Conservation (phyloP, 2,113 vertebrate species). For the Menidia beryllina region DNA sequence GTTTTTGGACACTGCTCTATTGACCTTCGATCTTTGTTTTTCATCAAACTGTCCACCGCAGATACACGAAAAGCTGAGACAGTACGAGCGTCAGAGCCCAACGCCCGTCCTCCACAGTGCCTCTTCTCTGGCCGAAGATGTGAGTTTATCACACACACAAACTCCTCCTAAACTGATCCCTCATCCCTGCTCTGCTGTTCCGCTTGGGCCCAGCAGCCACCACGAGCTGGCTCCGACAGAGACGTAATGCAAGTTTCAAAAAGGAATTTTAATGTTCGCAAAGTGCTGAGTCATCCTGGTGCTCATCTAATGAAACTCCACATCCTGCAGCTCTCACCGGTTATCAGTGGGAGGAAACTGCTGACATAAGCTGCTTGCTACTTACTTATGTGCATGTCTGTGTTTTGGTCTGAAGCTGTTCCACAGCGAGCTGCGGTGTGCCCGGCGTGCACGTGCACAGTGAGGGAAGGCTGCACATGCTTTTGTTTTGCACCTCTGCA, state of each 20-base stretch:
- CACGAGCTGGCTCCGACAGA: slow-evolving; percentile 41
- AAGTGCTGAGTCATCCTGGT: slow-evolving; percentile 71
- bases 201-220: slow-evolving; percentile 36
- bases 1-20: background rate
- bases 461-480: background rate
- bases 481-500: slow-evolving; percentile 76
- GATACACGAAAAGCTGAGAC: slow-evolving; percentile 95
- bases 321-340: slow-evolving; percentile 65
- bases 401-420: slow-evolving; percentile 14
- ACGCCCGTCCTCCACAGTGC: slow-evolving; percentile 92
- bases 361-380: slow-evolving; percentile 59
- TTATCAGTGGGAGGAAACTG: slow-evolving; percentile 58
- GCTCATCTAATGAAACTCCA: slow-evolving; percentile 59
- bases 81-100: slow-evolving; percentile 93
- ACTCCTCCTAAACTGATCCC: slow-evolving; percentile 31
- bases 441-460: background rate
- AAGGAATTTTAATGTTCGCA: slow-evolving; percentile 63
- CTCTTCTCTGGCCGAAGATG: slow-evolving; percentile 90
- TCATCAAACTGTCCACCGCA: slow-evolving; percentile 68
- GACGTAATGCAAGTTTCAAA: slow-evolving; percentile 46
- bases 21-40: slow-evolving; percentile 5
- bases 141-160: slow-evolving; percentile 78
- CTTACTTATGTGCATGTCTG: slow-evolving; percentile 40
- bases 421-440: slow-evolving; percentile 9
- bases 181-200: too few relatives aligned